A percentile compares a stretch with the other conserved stretches of the same genome.
phyloP scores from a whole-genome alignment of 2,888 invertebrate species.

The Heteropelma amictum region DNA sequence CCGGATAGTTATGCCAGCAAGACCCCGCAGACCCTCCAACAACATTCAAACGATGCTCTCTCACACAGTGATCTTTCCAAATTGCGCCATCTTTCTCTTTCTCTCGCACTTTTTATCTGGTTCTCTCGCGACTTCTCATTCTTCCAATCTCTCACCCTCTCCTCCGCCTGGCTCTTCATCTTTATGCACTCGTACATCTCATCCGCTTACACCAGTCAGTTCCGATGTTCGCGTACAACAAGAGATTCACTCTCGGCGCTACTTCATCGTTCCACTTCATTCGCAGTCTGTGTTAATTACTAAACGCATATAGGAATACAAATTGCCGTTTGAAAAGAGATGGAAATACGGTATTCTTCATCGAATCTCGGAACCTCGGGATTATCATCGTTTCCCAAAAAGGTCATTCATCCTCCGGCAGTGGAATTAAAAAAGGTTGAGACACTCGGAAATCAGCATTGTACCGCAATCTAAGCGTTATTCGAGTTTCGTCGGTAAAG shows the following conservation, averaged over 20 bases:
- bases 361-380: constrained; percentile 9
- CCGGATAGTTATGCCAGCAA: constrained; percentile 49
- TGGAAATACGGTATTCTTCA: constrained; percentile 18
- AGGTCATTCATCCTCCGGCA: neutral
- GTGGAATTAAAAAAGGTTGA: neutral
- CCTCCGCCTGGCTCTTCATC: constrained; percentile 42
- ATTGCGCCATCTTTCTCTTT: constrained; percentile 41
- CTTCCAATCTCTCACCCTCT: constrained; percentile 34
- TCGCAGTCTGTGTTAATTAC: constrained; percentile 72
- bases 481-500: neutral
- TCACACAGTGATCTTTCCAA: constrained; percentile 53
- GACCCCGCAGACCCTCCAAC: constrained; percentile 68
- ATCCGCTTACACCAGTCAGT: constrained; percentile 47
- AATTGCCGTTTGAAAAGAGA: constrained; percentile 73
- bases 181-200: constrained; percentile 53
- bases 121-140: constrained; percentile 48
- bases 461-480: neutral
- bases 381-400: neutral
- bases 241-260: constrained; percentile 53
- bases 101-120: constrained; percentile 38
- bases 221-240: constrained; percentile 49
- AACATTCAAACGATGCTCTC: constrained; percentile 63
- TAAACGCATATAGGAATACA: constrained; percentile 73
- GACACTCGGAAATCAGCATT: neutral
- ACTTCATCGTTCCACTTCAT: constrained; percentile 53